Evolutionary conservation across 37 sponge, comb jelly and placozoan genomes (phyloP), one percentile per base, ranked within the genome.

Genomic region (Spongilla lacustris): DNA sequence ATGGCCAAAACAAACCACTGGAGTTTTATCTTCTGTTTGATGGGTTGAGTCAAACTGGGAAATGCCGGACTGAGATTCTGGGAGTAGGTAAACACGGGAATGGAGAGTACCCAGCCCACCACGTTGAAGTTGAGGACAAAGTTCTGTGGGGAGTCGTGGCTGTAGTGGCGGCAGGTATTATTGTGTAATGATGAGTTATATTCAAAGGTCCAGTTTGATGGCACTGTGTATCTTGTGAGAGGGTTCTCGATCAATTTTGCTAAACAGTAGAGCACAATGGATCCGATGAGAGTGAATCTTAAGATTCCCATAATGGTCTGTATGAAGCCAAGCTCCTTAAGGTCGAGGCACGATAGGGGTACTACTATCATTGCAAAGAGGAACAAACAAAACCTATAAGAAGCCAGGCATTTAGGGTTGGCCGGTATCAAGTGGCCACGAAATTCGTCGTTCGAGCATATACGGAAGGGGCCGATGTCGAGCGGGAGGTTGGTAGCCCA

Each of bases 401-500:
- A 49, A 67, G 81, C 76, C 37, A 37, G 29, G 74, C 95, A 95
- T 0, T 69, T 50, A 19, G 71, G 26, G 69, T 77, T 67, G 28
- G 33, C 30, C 0, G 95, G 95, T 30, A 86, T 21, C 10, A 76
- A 34, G 19, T 6, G 13, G 2, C 67, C 58, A 2, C 68, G 69
- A 70, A 95, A 95, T 31, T 92, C 93, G 69, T 81, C 76, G 22
- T 38, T 41, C 4, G 69, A 4, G 80, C 95, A 95, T 69, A 90
- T 71, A 11, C 41, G 71, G 12, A 94, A 35, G 11, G 76, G 58
- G 25, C 79, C 73, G 28, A 71, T 74, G 84, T 86, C 84, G 74
- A 95, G 69, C n/a, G 95, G 95, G 19, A 95, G 50, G 78, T 95
- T 95, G 37, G 90, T 75, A 21, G 95, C 38, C 95, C 92, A 95